A percentile compares a stretch with the other conserved stretches of the same genome.
Evolutionary conservation across 2,797 vertebrate genomes (phyloP).

Genomic region (Lagorchestes hirsutus): DNA sequence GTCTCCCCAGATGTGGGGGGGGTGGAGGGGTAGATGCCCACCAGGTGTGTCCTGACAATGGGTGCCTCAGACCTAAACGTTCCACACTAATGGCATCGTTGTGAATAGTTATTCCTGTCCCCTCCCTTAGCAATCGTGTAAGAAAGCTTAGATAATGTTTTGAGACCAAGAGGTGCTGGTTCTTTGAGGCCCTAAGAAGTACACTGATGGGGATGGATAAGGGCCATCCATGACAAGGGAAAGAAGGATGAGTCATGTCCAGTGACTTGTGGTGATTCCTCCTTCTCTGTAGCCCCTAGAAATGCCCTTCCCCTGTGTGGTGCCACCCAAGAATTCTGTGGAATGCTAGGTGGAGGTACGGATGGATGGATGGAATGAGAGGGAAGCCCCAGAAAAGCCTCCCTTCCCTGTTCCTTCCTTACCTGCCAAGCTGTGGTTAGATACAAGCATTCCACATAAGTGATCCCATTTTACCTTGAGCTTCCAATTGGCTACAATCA

Average conservation of each 20-base stretch:
- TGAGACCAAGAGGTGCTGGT: background rate
- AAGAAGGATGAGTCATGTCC: background rate
- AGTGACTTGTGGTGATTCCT: background rate
- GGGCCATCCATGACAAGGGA: background rate
- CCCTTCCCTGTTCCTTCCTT: background rate
- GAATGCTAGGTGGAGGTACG: background rate
- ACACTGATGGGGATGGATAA: background rate
- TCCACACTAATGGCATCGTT: background rate
- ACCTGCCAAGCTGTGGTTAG: background rate
- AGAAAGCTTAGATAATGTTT: background rate
- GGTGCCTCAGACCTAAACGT: background rate
- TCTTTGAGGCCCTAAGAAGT: background rate
- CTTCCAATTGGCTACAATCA: background rate
- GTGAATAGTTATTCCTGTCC: background rate
- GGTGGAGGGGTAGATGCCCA: too few species aligned
- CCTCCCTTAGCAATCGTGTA: background rate
- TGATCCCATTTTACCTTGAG: background rate
- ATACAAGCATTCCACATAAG: background rate
- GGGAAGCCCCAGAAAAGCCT: background rate
- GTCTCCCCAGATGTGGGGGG: background rate
- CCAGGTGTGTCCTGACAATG: background rate
- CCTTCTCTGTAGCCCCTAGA: background rate
- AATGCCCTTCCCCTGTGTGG: background rate
- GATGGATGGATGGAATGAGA: too few species aligned
- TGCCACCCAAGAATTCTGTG: background rate